Evolutionary conservation across 2,888 invertebrate species (phyloP), one percentile per base, ranked within the genome.

Genomic region (Apoda limacodes): DNA sequence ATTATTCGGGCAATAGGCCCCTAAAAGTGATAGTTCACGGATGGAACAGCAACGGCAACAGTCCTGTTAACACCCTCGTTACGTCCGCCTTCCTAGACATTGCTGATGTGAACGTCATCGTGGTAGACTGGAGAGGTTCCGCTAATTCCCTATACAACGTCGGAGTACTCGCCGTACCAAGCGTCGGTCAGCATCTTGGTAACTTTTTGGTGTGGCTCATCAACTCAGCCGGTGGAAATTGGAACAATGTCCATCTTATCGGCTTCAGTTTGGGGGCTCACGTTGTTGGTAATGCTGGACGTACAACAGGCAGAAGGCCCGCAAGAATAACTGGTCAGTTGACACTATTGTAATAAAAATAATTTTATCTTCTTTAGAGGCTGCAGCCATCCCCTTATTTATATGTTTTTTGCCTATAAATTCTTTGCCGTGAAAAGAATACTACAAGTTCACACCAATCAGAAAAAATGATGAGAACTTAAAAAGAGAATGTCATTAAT

Each of bases 191-290:
- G 20, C 46, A 43, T 24, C 46, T 70, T 4, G 68, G 62, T 3
- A 52, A 60, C 40, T 68, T 68, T 41, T 19, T 72, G 6, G 42
- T 46, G 7, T 67, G 66, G 66, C 54, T 72, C 19, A 45, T 60
- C 30, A 50, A 46, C n/a, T n/a, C n/a, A n/a, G n/a, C n/a, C n/a
- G n/a, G n/a, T n/a, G n/a, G n/a, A n/a, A n/a, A n/a, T n/a, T 65
- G 62, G 60, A 55, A 59, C 34, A 57, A 59, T 10, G 49, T 71
- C 1, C 74, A 74, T 35, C 39, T 74, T 11, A 52, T 71, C 12
- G 72, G 72, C 13, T 64, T 61, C 53, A 70, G 72, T 43, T 55
- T 72, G n/a, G n/a, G n/a, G n/a, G n/a, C n/a, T n/a, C n/a, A n/a
- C n/a, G n/a, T n/a, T n/a, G n/a, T n/a, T n/a, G 37, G 72, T n/a